phyloP scores from a whole-genome alignment of 1,140 invertebrate genomes.

The Platorchestia sp. region DNA sequence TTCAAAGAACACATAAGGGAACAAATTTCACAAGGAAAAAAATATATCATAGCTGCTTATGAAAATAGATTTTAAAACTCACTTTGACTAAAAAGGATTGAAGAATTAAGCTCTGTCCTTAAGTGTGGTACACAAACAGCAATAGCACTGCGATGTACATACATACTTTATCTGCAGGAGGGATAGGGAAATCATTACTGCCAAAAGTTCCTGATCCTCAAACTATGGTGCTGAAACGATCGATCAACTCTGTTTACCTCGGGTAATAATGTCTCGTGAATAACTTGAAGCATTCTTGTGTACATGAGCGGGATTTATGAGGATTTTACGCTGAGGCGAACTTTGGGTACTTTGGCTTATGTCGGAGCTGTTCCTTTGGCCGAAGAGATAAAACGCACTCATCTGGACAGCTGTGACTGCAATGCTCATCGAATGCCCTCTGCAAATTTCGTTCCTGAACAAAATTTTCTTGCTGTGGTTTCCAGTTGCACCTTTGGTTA shows the following conservation, averaged over 20 bases:
- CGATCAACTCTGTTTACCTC: background rate
- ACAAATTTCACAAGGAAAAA: too few relatives aligned
- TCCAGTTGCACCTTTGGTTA: too few relatives aligned
- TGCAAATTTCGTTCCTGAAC: too few relatives aligned
- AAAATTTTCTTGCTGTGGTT: background rate
- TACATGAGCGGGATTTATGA: background rate
- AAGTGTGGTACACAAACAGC: too few relatives aligned
- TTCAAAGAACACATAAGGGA: too few relatives aligned
- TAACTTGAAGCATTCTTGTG: background rate
- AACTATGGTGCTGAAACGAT: background rate
- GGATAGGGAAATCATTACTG: background rate
- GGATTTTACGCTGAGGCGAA: background rate
- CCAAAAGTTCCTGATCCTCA: background rate
- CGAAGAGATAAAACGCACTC: background rate
- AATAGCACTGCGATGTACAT: too few relatives aligned
- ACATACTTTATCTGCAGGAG: too few relatives aligned
- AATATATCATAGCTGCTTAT: too few relatives aligned
- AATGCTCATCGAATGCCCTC: background rate
- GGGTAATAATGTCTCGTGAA: background rate
- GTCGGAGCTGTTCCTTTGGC: background rate
- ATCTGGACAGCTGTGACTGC: background rate
- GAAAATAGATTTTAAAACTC: too few relatives aligned
- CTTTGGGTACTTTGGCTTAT: background rate
- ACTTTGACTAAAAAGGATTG: too few relatives aligned
- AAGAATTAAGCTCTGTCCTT: too few relatives aligned